Base-by-base conservation (phyloP, 2,113 vertebrate genomes). In the Nesogale talazaci region DNA sequence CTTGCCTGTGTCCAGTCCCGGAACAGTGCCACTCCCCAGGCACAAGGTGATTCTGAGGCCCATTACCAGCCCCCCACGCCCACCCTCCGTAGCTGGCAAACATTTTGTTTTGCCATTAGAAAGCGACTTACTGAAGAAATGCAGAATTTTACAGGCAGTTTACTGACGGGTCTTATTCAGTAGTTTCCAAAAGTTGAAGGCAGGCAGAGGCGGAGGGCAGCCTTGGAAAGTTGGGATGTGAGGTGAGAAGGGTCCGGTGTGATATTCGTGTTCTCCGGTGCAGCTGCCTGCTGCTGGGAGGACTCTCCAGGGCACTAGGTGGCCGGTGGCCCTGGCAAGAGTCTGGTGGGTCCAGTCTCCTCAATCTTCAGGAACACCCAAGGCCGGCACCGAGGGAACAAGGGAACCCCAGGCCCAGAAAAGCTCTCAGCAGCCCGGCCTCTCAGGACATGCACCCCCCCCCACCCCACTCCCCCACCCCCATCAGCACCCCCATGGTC, bases 61-160 rank as follows among this genome's bases (percentile, higher is more conserved):
- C 67, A 86, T 85, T 61, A 15, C 29, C 52, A 22, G 29, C 82
- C 91, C 94, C 69, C 86, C 6, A 14, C 59, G 1, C 59, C 19
- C 56, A 11, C 59, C 59, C 59, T 6, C 81, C 83, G 89, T 91
- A 96, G 94, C 92, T 94, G 94, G 94, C 95, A 95, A 95, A 93
- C 94, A 96, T 95, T 95, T 91, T 96, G 94, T 96, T 95, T 94
- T 92, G 92, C 95, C 92, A 89, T 94, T 92, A 94, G 95, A 94
- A 94, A 93, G 69, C 42, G 93, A 97, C 92, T 92, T 72, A 91
- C 92, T 96, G 95, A 91, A 94, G 90, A 90, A 86, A 94, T 92
- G 95, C 94, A 95, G 91, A 94, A 96, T 96, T 95, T 96, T 95
- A 94, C 93, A 94, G 95, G 95, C 95, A 86, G 93, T 96, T 97